A percentile compares a stretch with the other conserved stretches of the same genome.
These are phyloP conservation scores for Euphonia xanthogaster DNA, from an alignment of 2,797 vertebrate species.

Conservation along the genomic window DNA sequence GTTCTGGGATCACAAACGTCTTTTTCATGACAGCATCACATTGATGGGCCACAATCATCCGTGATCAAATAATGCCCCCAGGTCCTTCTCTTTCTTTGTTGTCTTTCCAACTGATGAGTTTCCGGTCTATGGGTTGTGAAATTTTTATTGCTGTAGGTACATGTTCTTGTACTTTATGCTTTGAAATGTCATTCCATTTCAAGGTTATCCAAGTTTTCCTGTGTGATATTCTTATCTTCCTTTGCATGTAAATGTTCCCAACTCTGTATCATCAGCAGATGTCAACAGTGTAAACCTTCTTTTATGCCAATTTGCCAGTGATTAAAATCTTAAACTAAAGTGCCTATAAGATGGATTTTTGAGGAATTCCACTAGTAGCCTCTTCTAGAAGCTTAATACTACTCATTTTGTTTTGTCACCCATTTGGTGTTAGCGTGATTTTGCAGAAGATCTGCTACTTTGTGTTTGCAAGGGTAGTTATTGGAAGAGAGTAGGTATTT, in stretches of 20 bases:
- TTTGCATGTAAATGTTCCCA: background rate
- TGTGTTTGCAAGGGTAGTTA: background rate
- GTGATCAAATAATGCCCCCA: constrained; percentile 19
- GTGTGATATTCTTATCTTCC: background rate
- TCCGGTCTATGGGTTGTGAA: constrained; percentile 24
- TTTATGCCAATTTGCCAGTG: background rate
- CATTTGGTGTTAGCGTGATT: background rate
- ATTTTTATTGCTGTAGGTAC: constrained; percentile 27
- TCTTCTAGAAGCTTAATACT: background rate
- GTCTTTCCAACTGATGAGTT: constrained; percentile 18
- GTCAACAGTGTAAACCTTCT: background rate
- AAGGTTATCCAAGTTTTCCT: background rate
- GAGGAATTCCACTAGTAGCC: background rate
- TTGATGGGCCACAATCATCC: constrained; percentile 2
- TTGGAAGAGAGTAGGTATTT: background rate
- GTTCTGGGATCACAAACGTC: background rate
- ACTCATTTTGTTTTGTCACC: background rate
- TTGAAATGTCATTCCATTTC: constrained; percentile 19
- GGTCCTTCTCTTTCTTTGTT: constrained; percentile 36
- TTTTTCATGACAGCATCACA: constrained; percentile 1
- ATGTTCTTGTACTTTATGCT: background rate
- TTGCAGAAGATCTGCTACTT: background rate
- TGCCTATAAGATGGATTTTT: background rate
- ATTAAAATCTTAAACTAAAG: background rate
- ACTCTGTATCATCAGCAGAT: background rate